These are phyloP conservation scores for Gymnocephalus cernua DNA, from an alignment of 2,113 vertebrate species.

Conservation along the genomic window DNA sequence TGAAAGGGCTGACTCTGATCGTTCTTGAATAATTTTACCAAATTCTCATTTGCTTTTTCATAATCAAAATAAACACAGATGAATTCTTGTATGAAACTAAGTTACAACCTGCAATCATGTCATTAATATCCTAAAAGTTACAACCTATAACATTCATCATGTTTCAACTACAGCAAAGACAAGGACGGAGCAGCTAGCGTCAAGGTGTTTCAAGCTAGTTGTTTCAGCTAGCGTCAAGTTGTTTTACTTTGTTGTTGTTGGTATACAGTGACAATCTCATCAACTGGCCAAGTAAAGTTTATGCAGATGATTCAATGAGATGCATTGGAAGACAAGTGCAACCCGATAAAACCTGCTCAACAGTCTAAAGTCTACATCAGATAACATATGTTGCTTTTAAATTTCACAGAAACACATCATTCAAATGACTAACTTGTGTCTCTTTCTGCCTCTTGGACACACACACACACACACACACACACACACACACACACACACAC, in stretches of 20 bases:
- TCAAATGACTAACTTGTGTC: slow-evolving; percentile 33
- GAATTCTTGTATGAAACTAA: background rate
- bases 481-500: slow-evolving; percentile 30
- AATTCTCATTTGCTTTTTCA: background rate
- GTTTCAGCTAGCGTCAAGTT: too few relatives aligned
- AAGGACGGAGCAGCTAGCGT: slow-evolving; percentile 21
- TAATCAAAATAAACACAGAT: background rate
- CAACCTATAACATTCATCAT: slow-evolving; percentile 59
- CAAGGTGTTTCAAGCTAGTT: too few relatives aligned
- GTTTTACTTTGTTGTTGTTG: slow-evolving; percentile 18
- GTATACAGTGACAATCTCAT: slow-evolving; percentile 7
- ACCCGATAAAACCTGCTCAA: background rate
- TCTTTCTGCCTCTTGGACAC: slow-evolving; percentile 2
- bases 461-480: too few relatives aligned
- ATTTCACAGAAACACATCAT: slow-evolving; percentile 60
- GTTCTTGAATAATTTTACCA: background rate
- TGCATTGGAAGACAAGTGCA: background rate
- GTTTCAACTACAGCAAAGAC: slow-evolving; percentile 50
- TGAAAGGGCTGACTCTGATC: background rate
- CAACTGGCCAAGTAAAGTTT: background rate
- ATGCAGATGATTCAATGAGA: background rate
- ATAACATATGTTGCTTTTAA: slow-evolving; percentile 62
- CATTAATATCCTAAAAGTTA: slow-evolving; percentile 12
- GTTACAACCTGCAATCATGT: background rate
- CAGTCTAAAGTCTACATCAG: background rate